Evolutionary conservation across 2,797 vertebrate species (phyloP).

Genomic region (Odontamblyopus lacepedii): DNA sequence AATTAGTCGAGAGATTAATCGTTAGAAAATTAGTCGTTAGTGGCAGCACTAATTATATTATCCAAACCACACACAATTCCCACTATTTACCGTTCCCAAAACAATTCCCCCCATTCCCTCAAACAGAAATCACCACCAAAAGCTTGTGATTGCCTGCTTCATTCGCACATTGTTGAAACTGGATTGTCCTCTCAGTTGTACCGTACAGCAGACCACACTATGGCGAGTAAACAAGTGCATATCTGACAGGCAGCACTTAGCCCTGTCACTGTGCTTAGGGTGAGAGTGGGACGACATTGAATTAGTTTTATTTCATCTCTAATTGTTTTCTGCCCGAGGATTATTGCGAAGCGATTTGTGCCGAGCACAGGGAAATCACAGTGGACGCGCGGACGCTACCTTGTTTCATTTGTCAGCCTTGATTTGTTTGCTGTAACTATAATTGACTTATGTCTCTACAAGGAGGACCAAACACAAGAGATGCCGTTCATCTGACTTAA

Average conservation of each 20-base stretch:
- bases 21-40: no score
- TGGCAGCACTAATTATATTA: no score
- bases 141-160: conserved; percentile 11
- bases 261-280: conserved; percentile 49
- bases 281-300: conserved; percentile 52
- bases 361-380: conserved; percentile 37
- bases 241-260: conserved; percentile 59
- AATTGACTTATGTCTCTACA: conserved; percentile 64
- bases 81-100: no score
- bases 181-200: conserved; percentile 13
- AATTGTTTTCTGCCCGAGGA: conserved; percentile 70
- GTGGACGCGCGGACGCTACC: conserved; percentile 46
- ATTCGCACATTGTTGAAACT: conserved; percentile 48
- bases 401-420: conserved; percentile 71
- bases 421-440: conserved; percentile 69
- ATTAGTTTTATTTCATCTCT: conserved; percentile 64
- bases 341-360: conserved; percentile 68
- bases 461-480: conserved; percentile 42
- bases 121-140: not conserved
- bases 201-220: conserved; percentile 1
- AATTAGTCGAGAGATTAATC: no score
- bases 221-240: conserved; percentile 43
- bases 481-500: conserved; percentile 18
- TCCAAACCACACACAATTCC: no score
- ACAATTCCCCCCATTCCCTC: no score